These are phyloP conservation scores for Parasteatoda lunata DNA, from an alignment of 2,888 invertebrate genomes.

Conservation along the genomic window DNA sequence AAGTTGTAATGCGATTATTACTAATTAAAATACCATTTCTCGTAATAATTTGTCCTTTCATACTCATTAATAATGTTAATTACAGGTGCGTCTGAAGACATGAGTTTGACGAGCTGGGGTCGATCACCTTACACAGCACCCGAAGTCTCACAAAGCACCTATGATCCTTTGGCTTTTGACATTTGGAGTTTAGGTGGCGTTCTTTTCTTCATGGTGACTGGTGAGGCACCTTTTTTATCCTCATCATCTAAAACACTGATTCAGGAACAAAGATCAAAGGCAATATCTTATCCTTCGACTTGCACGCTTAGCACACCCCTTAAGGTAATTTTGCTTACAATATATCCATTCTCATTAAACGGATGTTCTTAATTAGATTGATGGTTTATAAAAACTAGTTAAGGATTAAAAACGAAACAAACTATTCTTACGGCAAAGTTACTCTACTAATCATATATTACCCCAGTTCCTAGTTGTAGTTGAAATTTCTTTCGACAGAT, in stretches of 20 bases:
- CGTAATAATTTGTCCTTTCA: too few relatives aligned
- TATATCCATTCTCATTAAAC: too few relatives aligned
- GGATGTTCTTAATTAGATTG: too few relatives aligned
- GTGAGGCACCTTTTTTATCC: neutral
- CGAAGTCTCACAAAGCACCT: constrained; percentile 86
- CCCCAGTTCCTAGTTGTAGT: too few relatives aligned
- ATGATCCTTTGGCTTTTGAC: constrained; percentile 83
- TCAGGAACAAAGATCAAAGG: neutral
- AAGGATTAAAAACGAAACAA: too few relatives aligned
- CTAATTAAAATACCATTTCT: too few relatives aligned
- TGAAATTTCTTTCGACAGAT: too few relatives aligned
- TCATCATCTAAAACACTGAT: constrained; percentile 79
- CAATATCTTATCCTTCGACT: neutral
- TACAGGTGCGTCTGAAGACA: neutral
- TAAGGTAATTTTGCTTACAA: neutral
- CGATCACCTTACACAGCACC: constrained; percentile 90
- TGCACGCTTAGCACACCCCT: neutral
- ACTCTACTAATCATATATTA: too few relatives aligned
- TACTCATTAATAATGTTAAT: too few relatives aligned
- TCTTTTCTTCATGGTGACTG: constrained; percentile 12
- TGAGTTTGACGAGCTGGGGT: constrained; percentile 81
- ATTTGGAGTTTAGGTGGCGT: constrained; percentile 74
- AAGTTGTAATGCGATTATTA: too few relatives aligned
- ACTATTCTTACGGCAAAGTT: too few relatives aligned
- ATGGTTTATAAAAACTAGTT: too few relatives aligned